Conservation (phyloP, 2,113 vertebrate species). For the Pomatorhinus ruficollis region DNA sequence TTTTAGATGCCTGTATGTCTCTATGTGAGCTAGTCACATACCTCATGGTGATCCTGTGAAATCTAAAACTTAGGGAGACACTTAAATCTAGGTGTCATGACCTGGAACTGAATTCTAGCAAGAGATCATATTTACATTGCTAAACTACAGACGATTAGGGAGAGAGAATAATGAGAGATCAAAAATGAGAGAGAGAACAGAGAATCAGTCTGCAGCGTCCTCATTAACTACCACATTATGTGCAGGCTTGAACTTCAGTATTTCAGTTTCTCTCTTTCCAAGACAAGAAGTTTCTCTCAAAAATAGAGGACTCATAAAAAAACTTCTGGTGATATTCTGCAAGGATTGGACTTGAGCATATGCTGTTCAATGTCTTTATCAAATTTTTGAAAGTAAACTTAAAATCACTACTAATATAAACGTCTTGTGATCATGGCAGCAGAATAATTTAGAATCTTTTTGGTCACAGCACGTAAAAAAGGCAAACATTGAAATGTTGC, state of each 20-base stretch:
- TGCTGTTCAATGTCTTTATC: not conserved
- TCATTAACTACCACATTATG: not conserved
- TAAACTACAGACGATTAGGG: not conserved
- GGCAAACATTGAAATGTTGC: not conserved
- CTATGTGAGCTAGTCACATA: not conserved
- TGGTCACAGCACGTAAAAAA: not conserved
- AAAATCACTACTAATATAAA: not conserved
- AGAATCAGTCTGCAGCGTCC: not conserved
- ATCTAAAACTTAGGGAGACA: not conserved
- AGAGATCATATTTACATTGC: not conserved
- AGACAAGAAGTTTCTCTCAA: not conserved
- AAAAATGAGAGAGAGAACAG: not conserved
- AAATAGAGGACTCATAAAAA: not conserved
- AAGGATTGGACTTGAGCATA: not conserved
- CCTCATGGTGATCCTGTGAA: not conserved
- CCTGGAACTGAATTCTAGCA: not conserved
- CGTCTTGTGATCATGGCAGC: not conserved
- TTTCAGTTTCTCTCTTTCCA: not conserved
- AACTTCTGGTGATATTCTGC: not conserved
- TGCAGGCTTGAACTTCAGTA: not conserved
- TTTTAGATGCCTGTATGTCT: not conserved
- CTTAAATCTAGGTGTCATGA: not conserved
- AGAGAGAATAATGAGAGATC: not conserved
- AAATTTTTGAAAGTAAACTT: not conserved
- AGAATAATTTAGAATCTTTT: not conserved